Conservation (phyloP, 2,113 vertebrate species). For the Leptosomus discolor region DNA sequence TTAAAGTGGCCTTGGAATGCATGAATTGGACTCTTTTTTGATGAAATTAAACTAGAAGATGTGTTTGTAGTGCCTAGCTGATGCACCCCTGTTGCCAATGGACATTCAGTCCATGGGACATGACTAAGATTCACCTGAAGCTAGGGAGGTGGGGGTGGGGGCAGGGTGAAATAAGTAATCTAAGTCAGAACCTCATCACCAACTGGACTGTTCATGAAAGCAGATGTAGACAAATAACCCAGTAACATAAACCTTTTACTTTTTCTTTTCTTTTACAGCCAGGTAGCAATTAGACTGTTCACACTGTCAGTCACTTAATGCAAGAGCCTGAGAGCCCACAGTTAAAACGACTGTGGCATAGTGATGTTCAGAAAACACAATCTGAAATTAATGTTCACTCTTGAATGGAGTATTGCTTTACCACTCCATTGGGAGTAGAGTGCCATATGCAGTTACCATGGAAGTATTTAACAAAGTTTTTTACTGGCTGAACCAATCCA, state of each 20-base stretch:
- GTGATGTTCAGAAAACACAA: neutral
- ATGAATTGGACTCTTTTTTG: neutral
- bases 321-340: neutral
- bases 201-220: neutral
- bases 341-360: neutral
- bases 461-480: neutral
- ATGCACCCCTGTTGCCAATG: neutral
- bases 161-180: neutral
- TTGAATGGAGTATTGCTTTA: neutral
- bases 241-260: fast-evolving
- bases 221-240: neutral
- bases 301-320: neutral
- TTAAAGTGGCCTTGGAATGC: neutral
- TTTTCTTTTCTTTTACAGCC: neutral
- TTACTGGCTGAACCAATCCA: neutral
- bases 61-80: neutral
- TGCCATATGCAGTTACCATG: neutral
- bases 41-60: neutral
- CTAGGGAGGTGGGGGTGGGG: neutral
- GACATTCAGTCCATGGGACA: neutral
- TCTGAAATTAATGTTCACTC: neutral
- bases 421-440: neutral
- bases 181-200: neutral
- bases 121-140: neutral
- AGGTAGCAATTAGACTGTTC: neutral